Evolutionary conservation across 2,113 vertebrate genomes (phyloP).

Genomic region (Alethe castanea): DNA sequence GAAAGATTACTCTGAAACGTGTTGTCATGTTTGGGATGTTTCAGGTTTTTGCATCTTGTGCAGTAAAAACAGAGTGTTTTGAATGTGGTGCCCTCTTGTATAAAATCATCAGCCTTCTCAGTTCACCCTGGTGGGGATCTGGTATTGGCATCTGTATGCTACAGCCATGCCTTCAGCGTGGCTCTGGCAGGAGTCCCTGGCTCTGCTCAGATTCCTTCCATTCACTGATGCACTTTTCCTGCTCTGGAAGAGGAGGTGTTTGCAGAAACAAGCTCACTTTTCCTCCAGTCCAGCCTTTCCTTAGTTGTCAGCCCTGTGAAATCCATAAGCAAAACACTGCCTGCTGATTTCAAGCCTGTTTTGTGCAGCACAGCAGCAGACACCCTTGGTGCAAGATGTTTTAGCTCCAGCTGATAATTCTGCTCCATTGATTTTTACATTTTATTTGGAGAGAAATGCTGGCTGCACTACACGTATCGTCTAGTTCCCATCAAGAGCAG

Average conservation of each 20-base stretch:
- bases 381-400: not conserved
- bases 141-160: not conserved
- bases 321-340: not conserved
- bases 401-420: slow-evolving; percentile 14
- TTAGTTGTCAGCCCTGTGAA: not conserved
- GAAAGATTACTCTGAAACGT: not conserved
- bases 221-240: not conserved
- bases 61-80: not conserved
- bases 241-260: not conserved
- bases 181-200: not conserved
- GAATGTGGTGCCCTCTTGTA: not conserved
- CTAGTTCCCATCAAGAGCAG: not conserved
- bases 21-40: not conserved
- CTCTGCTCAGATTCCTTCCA: not conserved
- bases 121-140: not conserved
- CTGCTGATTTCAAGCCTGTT: not conserved
- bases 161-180: not conserved
- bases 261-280: not conserved
- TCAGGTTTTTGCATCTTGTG: not conserved
- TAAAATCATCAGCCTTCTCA: not conserved
- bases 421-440: slow-evolving; percentile 15
- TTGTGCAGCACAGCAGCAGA: not conserved
- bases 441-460: not conserved
- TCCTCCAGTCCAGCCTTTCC: not conserved
- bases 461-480: not conserved